Evolutionary conservation across 2,888 invertebrate genomes (phyloP).

Genomic region (Stictocephala bisonia): DNA sequence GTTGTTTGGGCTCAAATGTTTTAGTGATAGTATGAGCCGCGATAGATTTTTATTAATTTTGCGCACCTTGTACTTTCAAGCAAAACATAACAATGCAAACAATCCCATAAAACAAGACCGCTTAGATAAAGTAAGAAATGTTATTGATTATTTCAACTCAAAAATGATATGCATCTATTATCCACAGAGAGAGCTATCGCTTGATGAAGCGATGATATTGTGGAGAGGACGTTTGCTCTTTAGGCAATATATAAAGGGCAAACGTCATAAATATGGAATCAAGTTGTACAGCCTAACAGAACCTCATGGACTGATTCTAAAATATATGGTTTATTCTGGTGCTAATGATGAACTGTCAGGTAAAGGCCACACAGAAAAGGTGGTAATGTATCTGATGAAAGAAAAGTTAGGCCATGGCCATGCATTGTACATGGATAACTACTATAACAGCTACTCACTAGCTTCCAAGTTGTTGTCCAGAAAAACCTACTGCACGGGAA

Average conservation of each 20-base stretch:
- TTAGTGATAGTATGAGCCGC: too few relatives aligned
- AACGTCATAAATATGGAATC: background rate
- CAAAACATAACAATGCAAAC: too few relatives aligned
- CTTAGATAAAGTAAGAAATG: too few relatives aligned
- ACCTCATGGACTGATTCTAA: too few relatives aligned
- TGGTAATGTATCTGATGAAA: slow-evolving; percentile 2
- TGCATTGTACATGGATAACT: slow-evolving; percentile 25
- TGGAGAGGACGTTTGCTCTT: slow-evolving; percentile 4
- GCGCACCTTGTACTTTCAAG: too few relatives aligned
- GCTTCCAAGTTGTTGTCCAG: background rate
- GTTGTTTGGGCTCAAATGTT: too few relatives aligned
- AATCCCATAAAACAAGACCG: too few relatives aligned
- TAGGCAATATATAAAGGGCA: slow-evolving; percentile 29
- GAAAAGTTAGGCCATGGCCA: background rate
- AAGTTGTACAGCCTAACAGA: too few relatives aligned
- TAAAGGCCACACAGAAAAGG: slow-evolving; percentile 10
- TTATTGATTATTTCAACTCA: too few relatives aligned
- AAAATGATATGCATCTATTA: too few relatives aligned
- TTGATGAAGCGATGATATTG: slow-evolving; percentile 4
- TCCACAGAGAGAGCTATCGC: background rate
- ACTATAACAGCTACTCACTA: background rate
- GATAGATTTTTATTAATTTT: too few relatives aligned
- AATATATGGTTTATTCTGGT: too few relatives aligned
- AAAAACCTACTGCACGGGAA: slow-evolving; percentile 36
- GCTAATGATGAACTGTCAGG: background rate